Conservation (phyloP, 2,113 vertebrate genomes). For the cattle (Bos taurus) region DNA sequence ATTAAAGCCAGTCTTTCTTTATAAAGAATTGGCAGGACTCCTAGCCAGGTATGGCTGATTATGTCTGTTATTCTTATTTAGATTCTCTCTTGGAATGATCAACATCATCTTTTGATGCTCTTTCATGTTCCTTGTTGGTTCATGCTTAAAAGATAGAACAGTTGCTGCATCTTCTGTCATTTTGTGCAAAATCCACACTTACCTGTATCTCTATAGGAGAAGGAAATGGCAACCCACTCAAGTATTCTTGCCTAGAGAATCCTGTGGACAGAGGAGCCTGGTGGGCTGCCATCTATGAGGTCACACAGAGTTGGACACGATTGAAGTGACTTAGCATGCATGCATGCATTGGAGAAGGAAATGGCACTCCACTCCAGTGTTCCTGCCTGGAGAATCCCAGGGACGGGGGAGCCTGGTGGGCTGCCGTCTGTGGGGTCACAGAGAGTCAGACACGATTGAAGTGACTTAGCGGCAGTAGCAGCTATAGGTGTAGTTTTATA, state of each 20-base stretch:
- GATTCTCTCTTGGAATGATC: not conserved
- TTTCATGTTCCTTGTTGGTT: not conserved
- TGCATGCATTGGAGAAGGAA: not conserved
- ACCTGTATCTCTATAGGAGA: not conserved
- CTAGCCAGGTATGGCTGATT: not conserved
- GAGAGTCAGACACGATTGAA: not conserved
- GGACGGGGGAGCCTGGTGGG: not conserved
- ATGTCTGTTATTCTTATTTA: not conserved
- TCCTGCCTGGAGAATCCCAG: not conserved
- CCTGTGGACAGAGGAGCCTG: not conserved
- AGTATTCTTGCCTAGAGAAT: not conserved
- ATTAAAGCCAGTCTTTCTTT: not conserved
- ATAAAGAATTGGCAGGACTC: not conserved
- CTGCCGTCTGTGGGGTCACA: rapidly evolving
- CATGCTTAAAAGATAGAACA: not conserved
- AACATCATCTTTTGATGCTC: not conserved
- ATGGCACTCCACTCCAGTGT: not conserved
- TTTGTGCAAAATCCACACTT: not conserved
- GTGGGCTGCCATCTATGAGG: not conserved
- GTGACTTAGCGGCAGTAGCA: not conserved
- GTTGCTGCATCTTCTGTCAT: not conserved
- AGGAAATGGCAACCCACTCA: not conserved
- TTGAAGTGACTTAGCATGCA: not conserved
- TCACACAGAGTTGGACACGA: rapidly evolving
- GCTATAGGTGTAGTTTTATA: not conserved